Evolutionary conservation across 2,113 vertebrate genomes (phyloP).

Genomic region (Uropsilus gracilis): DNA sequence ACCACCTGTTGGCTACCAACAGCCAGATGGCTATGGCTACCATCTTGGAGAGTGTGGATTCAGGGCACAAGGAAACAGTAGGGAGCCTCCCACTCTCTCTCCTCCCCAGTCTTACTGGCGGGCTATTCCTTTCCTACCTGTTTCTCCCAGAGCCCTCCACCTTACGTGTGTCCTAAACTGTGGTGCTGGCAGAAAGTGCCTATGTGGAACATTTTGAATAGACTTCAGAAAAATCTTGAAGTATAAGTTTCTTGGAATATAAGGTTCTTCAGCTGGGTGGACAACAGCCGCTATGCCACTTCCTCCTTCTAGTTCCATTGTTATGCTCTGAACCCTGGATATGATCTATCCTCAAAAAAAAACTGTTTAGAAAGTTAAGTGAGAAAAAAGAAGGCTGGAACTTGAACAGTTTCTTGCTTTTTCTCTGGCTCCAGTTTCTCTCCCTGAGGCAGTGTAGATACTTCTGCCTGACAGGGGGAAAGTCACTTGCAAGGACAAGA

Average conservation of each 20-base stretch:
- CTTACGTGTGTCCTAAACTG: background rate
- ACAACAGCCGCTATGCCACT: background rate
- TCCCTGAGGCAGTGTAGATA: background rate
- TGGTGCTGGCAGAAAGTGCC: background rate
- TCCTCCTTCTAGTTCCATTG: background rate
- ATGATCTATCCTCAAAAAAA: background rate
- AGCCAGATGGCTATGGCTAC: background rate
- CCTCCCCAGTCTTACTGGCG: background rate
- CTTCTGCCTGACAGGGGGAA: background rate
- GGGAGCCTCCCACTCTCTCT: background rate
- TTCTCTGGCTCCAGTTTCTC: background rate
- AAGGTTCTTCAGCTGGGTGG: background rate
- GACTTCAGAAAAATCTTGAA: background rate
- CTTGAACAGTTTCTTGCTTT: background rate
- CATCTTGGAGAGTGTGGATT: background rate
- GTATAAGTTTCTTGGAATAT: no score
- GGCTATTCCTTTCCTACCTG: background rate
- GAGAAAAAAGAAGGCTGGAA: background rate
- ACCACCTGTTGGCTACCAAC: background rate
- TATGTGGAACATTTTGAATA: background rate
- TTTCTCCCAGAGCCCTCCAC: background rate
- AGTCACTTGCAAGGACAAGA: constrained; percentile 43
- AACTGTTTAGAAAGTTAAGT: background rate
- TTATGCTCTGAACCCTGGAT: background rate
- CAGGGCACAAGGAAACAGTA: background rate